A percentile compares a stretch with the other conserved stretches of the same genome.
These are phyloP conservation scores for Phallusia fumigata DNA, from an alignment of 23 tunicate species.

Conservation along the genomic window DNA sequence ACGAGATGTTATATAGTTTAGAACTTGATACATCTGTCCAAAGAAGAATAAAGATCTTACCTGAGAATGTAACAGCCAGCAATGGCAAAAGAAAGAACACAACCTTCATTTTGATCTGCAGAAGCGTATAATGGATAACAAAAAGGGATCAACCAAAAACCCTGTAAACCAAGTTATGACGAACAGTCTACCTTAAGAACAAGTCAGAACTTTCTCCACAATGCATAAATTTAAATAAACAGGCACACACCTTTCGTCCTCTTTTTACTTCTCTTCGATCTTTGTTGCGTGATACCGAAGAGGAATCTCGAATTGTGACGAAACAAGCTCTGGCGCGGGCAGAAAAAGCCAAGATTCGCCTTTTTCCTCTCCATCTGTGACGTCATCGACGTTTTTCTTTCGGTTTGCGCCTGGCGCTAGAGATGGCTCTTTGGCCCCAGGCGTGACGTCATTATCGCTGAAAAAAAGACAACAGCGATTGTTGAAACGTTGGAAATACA, in stretches of 20 bases:
- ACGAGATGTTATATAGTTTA: neutral
- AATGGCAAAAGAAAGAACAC: constrained; percentile 5
- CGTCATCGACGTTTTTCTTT: neutral
- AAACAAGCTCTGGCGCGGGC: neutral
- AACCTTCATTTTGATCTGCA: neutral
- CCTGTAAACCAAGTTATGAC: no score
- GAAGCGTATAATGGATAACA: no score
- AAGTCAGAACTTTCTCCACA: no score
- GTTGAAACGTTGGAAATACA: no score
- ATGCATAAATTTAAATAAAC: no score
- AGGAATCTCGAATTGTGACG: neutral
- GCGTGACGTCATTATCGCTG: no score
- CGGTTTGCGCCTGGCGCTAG: no score
- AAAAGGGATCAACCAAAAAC: no score
- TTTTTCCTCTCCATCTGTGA: neutral
- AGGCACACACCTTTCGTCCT: no score
- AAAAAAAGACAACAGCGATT: no score
- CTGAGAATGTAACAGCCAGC: neutral
- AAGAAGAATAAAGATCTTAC: neutral
- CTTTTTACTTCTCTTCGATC: neutral
- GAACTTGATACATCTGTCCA: neutral
- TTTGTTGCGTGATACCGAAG: neutral
- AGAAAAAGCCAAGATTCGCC: neutral
- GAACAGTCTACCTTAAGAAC: no score
- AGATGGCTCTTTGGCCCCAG: no score